phyloP scores from a whole-genome alignment of 2,888 invertebrate genomes.

The Polymixis flavicincta region DNA sequence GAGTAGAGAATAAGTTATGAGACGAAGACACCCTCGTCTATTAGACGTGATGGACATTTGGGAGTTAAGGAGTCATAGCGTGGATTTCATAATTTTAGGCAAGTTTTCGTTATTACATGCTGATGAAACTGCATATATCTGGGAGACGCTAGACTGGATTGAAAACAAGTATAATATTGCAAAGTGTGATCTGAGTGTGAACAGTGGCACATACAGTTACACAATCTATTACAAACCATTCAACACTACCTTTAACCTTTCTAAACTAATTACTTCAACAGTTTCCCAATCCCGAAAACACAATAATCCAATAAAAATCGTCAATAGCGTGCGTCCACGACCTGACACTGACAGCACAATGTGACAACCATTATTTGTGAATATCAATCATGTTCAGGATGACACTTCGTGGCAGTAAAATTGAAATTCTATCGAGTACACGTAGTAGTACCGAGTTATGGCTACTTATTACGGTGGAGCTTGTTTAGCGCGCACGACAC shows the following conservation, averaged over 20 bases:
- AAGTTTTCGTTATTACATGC: background rate
- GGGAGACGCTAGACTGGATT: background rate
- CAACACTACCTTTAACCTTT: slow-evolving; percentile 18
- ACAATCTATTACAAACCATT: slow-evolving; percentile 6
- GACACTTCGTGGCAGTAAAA: slow-evolving; percentile 77
- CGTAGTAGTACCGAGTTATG: slow-evolving; percentile 74
- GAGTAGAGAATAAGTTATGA: background rate
- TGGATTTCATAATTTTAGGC: background rate
- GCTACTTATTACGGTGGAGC: slow-evolving; percentile 76
- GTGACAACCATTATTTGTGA: slow-evolving; percentile 74
- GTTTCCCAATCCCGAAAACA: slow-evolving; percentile 31
- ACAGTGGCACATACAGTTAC: slow-evolving; percentile 10
- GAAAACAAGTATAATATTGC: slow-evolving; percentile 10
- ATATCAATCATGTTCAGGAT: slow-evolving; percentile 78
- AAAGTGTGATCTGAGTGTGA: background rate
- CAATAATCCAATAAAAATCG: slow-evolving; percentile 50
- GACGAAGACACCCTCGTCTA: background rate
- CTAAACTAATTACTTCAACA: slow-evolving; percentile 39
- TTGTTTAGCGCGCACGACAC: slow-evolving; percentile 60
- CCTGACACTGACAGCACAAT: slow-evolving; percentile 77
- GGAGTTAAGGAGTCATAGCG: background rate
- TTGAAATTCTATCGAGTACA: slow-evolving; percentile 79
- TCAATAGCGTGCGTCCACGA: slow-evolving; percentile 31
- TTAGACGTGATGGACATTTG: background rate
- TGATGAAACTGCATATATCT: slow-evolving; percentile 10